Percentiles rank a stretch among this genome's conserved stretches.
Evolutionary conservation across 2,888 invertebrate genomes (phyloP).

Genomic region (Drosophila picticornis): DNA sequence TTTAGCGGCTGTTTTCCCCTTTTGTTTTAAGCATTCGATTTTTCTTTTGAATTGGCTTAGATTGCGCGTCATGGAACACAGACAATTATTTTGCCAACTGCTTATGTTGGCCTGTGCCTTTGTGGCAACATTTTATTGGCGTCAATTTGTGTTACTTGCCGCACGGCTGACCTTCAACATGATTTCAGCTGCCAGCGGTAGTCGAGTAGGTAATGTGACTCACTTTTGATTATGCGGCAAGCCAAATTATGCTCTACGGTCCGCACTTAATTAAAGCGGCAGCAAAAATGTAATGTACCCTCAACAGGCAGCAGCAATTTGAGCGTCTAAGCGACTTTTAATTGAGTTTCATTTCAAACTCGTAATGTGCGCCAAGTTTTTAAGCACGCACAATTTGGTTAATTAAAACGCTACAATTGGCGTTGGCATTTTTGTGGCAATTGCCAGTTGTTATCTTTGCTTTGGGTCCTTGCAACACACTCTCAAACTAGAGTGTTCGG

Average conservation of each 20-base stretch:
- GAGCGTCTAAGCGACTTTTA: slow-evolving; percentile 75
- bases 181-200: slow-evolving; percentile 27
- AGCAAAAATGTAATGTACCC: slow-evolving; percentile 20
- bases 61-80: slow-evolving; percentile 21
- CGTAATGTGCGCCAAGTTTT: slow-evolving; percentile 53
- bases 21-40: slow-evolving; percentile 7
- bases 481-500: slow-evolving; percentile 1
- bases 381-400: slow-evolving; percentile 73
- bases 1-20: neutral
- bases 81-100: slow-evolving; percentile 11
- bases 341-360: slow-evolving; percentile 72
- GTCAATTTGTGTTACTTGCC: slow-evolving; percentile 31
- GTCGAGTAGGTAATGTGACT: slow-evolving; percentile 44
- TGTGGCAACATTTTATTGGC: slow-evolving; percentile 35
- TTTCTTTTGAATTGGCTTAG: neutral
- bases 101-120: slow-evolving; percentile 3
- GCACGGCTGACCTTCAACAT: slow-evolving; percentile 55
- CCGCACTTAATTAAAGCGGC: slow-evolving; percentile 67
- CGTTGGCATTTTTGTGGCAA: slow-evolving; percentile 63
- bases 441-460: slow-evolving; percentile 34
- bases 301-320: slow-evolving; percentile 52
- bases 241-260: slow-evolving; percentile 55
- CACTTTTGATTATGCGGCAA: slow-evolving; percentile 57
- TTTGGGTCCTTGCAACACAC: slow-evolving; percentile 13
- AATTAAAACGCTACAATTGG: slow-evolving; percentile 79